Base-by-base conservation (phyloP, 1,140 invertebrate species). In the Bombus ignitus region DNA sequence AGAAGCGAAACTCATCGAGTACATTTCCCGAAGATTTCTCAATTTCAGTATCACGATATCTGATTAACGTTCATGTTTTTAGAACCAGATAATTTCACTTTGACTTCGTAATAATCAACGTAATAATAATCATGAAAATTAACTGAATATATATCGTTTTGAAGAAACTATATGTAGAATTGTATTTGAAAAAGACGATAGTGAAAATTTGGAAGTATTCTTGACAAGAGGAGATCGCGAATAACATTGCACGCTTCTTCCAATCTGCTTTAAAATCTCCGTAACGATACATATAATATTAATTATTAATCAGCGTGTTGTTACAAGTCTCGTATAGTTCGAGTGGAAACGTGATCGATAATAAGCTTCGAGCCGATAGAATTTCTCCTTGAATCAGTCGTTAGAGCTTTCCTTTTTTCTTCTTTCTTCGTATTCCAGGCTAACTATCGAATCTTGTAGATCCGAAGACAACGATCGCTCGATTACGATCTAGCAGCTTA, bases 401-500 rank as follows among this genome's bases (percentile, higher is more conserved):
- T 53, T 53, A 53, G 47, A 53, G 47, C 47, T 53, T 53, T 53
- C 47, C 47, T 13, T 62, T 62, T 62, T 62, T 12, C 28, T 62
- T 28, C 59, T 62, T 62, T 62, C 28, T 13, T 62, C 59, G 59
- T 53, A 53, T 53, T 53, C 47, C 18, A 53, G 47, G 59, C 28
- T 53, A 53, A 53, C 28, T 62, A 62, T 59, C 59, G 59, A 62
- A n/a, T 18, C 35, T 57, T 6, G 10, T 9, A 32, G 70, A 81
- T 59, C 74, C 53, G 71, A 73, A 74, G 72, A 39, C 44, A 78
- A 78, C 65, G 39, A 84, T 84, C 47, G 8, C 2, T 2, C 53
- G 83, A 79, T 62, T 78, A 32, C 59, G 47, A 79, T 79, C 66
- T 75, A 18, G 42, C 15, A 57, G 32, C 32, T 39, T 76, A 37